These are phyloP conservation scores for Scomberomorus guttatus DNA, from an alignment of 2,797 vertebrate genomes.

Conservation along the genomic window DNA sequence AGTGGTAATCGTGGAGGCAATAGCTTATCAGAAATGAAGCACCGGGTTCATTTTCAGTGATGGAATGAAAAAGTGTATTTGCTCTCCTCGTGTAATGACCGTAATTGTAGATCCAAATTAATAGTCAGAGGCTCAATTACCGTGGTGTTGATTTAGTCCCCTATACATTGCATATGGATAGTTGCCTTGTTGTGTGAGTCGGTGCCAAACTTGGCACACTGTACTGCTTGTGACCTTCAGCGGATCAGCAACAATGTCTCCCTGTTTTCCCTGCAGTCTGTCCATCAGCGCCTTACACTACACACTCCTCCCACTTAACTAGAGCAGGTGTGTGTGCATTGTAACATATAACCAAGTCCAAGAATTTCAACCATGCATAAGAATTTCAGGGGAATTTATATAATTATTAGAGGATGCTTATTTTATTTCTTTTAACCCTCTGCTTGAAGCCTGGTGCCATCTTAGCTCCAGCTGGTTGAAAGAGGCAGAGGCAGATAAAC, in stretches of 20 bases:
- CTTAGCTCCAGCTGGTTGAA: conserved; percentile 19
- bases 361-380: conserved; percentile 68
- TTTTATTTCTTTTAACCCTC: conserved; percentile 19
- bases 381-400: conserved; percentile 43
- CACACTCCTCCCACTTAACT: conserved; percentile 48
- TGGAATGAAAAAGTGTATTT: conserved; percentile 68
- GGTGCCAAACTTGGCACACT: conserved; percentile 84
- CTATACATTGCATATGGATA: conserved; percentile 72
- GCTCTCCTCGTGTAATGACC: conserved; percentile 62
- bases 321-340: conserved; percentile 83
- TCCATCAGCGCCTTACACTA: conserved; percentile 80
- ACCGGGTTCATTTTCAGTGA: conserved; percentile 56
- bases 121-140: conserved; percentile 56
- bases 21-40: conserved; percentile 51
- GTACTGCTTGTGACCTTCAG: conserved; percentile 84
- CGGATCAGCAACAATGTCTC: conserved; percentile 87
- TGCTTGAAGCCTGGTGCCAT: conserved; percentile 1
- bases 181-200: conserved; percentile 78
- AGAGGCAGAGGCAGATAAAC: conserved; percentile 15
- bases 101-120: conserved; percentile 64
- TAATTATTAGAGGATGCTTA: neutral
- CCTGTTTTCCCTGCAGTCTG: conserved; percentile 85
- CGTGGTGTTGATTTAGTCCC: conserved; percentile 55
- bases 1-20: conserved; percentile 56
- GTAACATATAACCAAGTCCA: conserved; percentile 68